Conservation (phyloP, 2,888 invertebrate species). For the Drosophila mettleri region DNA sequence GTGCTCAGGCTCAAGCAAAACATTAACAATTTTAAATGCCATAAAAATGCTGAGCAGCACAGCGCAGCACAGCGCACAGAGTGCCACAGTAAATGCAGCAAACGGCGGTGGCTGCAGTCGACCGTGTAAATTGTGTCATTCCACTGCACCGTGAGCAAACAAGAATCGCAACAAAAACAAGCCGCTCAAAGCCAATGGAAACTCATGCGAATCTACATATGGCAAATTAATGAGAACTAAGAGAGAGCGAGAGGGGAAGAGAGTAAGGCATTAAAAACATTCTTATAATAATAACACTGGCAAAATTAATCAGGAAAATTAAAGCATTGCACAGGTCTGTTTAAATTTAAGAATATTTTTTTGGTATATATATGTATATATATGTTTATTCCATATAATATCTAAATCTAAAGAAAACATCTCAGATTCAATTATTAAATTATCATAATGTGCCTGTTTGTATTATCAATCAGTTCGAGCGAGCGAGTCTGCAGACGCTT, state of each 20-base stretch:
- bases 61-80: slow-evolving; percentile 2
- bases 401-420: too few species aligned
- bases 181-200: slow-evolving; percentile 25
- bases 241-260: background rate
- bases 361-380: too few species aligned
- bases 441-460: too few species aligned
- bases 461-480: too few species aligned
- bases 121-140: slow-evolving; percentile 41
- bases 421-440: too few species aligned
- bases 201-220: slow-evolving; percentile 17
- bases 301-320: background rate
- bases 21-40: slow-evolving; percentile 56
- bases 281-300: background rate
- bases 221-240: slow-evolving; percentile 32
- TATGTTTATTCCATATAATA: too few species aligned
- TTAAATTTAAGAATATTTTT: too few species aligned
- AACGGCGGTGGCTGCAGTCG: slow-evolving; percentile 28
- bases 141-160: slow-evolving; percentile 32
- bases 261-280: background rate
- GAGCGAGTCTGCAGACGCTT: too few species aligned
- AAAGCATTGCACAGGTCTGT: too few species aligned
- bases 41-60: slow-evolving; percentile 38
- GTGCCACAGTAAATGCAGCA: slow-evolving; percentile 45
- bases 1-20: slow-evolving; percentile 30
- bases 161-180: slow-evolving; percentile 3